Evolutionary conservation across 2,888 invertebrate species (phyloP).

Genomic region (Lacanobia wlatinum): DNA sequence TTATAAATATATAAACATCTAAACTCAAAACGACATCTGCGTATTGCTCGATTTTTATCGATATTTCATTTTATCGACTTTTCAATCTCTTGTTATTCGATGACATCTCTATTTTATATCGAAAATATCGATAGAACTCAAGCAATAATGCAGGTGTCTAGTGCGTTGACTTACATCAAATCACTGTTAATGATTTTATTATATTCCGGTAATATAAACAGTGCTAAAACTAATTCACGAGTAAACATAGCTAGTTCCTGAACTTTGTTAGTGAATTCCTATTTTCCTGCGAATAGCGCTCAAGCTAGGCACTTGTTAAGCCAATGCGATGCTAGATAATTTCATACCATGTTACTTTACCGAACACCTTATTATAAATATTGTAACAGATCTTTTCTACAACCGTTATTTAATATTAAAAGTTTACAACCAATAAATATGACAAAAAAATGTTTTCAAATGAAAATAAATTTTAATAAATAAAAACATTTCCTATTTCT

Average conservation of each 20-base stretch:
- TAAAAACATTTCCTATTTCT: constrained; percentile 41
- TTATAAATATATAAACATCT: constrained; percentile 56
- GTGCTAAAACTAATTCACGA: constrained; percentile 37
- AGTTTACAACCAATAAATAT: constrained; percentile 46
- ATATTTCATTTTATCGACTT: neutral
- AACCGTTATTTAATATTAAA: constrained; percentile 46
- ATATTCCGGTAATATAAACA: constrained; percentile 47
- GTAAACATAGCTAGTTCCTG: constrained; percentile 39
- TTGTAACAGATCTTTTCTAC: constrained; percentile 71
- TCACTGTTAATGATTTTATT: constrained; percentile 35
- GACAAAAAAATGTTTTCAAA: constrained; percentile 26
- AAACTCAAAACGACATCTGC: constrained; percentile 27
- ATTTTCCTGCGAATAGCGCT: constrained; percentile 28
- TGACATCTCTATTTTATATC: constrained; percentile 11
- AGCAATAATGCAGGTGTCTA: constrained; percentile 38
- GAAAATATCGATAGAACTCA: constrained; percentile 31
- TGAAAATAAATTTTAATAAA: constrained; percentile 49
- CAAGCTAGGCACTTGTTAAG: constrained; percentile 63
- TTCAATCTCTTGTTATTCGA: constrained; percentile 17
- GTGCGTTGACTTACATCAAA: constrained; percentile 20
- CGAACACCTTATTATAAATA: constrained; percentile 67
- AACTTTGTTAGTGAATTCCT: constrained; percentile 26
- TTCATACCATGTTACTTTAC: constrained; percentile 62
- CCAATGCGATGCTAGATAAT: constrained; percentile 64
- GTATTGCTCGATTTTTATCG: constrained; percentile 47